Conservation (phyloP, 2,888 invertebrate genomes). For the Rutpela maculata region DNA sequence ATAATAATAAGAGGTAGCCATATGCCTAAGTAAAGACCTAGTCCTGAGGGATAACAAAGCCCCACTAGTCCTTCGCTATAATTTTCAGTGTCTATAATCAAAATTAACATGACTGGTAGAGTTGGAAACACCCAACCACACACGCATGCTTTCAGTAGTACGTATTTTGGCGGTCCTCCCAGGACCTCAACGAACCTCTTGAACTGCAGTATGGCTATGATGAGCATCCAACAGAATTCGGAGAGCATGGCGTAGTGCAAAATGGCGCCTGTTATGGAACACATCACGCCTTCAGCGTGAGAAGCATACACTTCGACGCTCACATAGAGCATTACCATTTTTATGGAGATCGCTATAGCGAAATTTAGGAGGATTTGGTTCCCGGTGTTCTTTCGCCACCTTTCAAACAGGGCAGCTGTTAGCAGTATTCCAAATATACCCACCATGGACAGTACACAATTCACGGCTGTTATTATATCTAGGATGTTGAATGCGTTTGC, state of each 20-base stretch:
- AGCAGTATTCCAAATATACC: constrained; percentile 75
- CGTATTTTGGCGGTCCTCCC: constrained; percentile 74
- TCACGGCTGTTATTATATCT: constrained; percentile 74
- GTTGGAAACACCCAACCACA: constrained; percentile 80
- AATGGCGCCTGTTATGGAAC: constrained; percentile 76
- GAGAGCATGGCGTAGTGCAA: constrained; percentile 82
- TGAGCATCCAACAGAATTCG: constrained; percentile 85
- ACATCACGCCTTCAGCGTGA: constrained; percentile 76
- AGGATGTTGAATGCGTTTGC: constrained; percentile 61
- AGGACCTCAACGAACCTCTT: constrained; percentile 80
- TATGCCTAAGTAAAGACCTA: constrained; percentile 77
- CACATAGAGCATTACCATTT: constrained; percentile 64
- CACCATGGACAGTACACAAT: constrained; percentile 75
- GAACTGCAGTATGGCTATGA: constrained; percentile 82
- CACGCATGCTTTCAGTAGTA: constrained; percentile 77
- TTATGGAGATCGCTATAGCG: constrained; percentile 64
- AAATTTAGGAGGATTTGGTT: constrained; percentile 70
- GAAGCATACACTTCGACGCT: constrained; percentile 53
- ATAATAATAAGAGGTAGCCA: constrained; percentile 77
- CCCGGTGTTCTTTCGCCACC: constrained; percentile 76
- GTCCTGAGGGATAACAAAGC: constrained; percentile 77
- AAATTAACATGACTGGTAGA: constrained; percentile 75
- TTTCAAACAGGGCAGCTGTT: constrained; percentile 77
- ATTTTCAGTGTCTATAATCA: constrained; percentile 74
- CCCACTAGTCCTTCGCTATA: constrained; percentile 72